Percentiles rank a stretch among this genome's conserved stretches.
phyloP scores from a whole-genome alignment of 2,113 vertebrate genomes.

The Salvelinus fontinalis region DNA sequence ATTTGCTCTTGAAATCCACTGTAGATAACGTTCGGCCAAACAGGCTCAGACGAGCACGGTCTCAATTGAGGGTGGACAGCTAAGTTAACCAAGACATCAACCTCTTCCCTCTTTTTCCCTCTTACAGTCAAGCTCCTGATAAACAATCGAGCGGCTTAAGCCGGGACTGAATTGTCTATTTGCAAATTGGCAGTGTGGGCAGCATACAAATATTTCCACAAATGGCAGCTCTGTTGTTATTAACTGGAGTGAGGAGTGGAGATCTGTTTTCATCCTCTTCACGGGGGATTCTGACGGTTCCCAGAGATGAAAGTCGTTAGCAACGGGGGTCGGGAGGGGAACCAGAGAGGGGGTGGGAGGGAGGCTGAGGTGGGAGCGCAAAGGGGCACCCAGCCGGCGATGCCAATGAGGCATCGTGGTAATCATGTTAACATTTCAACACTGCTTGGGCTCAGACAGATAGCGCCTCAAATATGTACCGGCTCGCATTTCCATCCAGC shows the following conservation, averaged over 20 bases:
- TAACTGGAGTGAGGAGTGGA: conserved; percentile 33
- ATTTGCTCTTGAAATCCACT: conserved; percentile 4
- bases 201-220: conserved; percentile 56
- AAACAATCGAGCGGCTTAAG: conserved; percentile 25
- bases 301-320: conserved; percentile 32
- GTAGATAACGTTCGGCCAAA: conserved; percentile 13
- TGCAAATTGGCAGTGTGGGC: conserved; percentile 32
- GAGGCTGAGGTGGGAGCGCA: conserved; percentile 6
- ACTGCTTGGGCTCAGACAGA: conserved; percentile 12
- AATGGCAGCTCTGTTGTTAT: conserved; percentile 45
- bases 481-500: conserved; percentile 15
- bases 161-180: conserved; percentile 10
- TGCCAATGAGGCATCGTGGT: conserved; percentile 30
- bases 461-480: conserved; percentile 15
- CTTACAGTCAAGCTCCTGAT: conserved; percentile 21
- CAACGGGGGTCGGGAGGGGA: conserved; percentile 1
- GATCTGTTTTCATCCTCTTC: conserved; percentile 36
- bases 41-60: conserved; percentile 19
- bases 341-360: conserved; percentile 11
- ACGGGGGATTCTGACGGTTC: conserved; percentile 16
- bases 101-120: conserved; percentile 7
- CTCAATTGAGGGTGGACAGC: neutral
- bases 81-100: neutral
- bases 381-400: conserved; percentile 19
- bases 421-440: conserved; percentile 42